Evolutionary conservation across 2,888 invertebrate species (phyloP), one percentile per base, ranked within the genome.

Genomic region (Cerastis leucographa): DNA sequence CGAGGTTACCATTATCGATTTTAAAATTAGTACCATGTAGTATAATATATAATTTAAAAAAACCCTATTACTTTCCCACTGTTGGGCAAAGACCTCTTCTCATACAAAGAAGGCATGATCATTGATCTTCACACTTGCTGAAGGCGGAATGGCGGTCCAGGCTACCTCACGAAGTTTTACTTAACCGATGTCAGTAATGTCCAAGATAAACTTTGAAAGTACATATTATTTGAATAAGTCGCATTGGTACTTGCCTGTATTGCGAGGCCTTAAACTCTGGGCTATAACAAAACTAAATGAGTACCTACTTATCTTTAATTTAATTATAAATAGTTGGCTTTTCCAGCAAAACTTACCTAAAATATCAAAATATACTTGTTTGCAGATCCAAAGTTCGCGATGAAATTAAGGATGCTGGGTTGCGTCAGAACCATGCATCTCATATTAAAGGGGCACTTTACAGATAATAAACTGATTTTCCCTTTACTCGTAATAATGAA

Each of bases 361-460:
- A 46, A 64, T 51, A 9, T 12, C 7, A 12, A 56, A 51, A 35
- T 25, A 71, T 22, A 29, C 46, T 73, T 86, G 44, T 71, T 96
- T 95, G 82, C 94, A 95, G 97, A 97, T 95, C 93, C 96, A 73
- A 98, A 97, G 93, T 98, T 98, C 91, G 97, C 97, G 29, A 93
- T 97, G 80, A 98, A 98, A 95, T 97, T 97, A 35, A 97, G 97
- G 89, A 95, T 97, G 91, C 92, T 97, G 59, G 97, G 97, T 64
- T 97, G 97, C 84, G 96, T 97, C 2, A 97, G 97, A 91, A 96
- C 97, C 85, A 97, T 97, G 93, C 97, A 97, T 90, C 93, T 96
- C n/a, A 95, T 97, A 82, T 89, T 97, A 62, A 97, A 97, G 89
- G 96, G 97, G 51, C 96, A 97, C 88, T 97, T 96, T 87, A 97